A percentile compares a stretch with the other conserved stretches of the same genome.
These are phyloP conservation scores for Sebastes hubbsi DNA, from an alignment of 2,797 vertebrate genomes.

Conservation along the genomic window DNA sequence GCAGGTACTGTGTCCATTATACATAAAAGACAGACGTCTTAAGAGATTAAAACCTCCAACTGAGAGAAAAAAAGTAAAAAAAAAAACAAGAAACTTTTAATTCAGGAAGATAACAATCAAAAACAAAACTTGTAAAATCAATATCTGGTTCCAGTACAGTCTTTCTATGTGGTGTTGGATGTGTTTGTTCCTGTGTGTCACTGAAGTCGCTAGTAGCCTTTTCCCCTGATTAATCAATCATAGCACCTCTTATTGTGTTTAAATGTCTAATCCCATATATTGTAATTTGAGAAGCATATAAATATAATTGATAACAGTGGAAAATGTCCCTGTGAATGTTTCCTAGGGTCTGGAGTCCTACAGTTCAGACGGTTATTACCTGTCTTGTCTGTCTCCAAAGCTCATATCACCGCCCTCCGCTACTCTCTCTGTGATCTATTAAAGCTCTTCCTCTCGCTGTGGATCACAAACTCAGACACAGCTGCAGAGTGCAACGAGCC, in stretches of 20 bases:
- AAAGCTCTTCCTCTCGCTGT: slow-evolving; percentile 6
- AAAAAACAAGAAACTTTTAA: not conserved
- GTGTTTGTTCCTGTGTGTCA: not conserved
- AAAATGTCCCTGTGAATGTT: not conserved
- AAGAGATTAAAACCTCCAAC: not conserved
- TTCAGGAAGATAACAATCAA: not conserved
- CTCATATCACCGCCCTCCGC: not conserved
- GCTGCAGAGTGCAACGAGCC: not conserved
- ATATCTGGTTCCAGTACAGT: not conserved
- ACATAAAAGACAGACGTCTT: not conserved
- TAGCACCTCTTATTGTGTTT: not conserved
- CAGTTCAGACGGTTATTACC: slow-evolving; percentile 2
- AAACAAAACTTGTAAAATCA: not conserved
- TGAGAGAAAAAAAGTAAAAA: not conserved
- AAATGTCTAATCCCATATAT: not conserved
- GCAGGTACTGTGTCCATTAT: not conserved
- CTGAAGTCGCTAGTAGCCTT: not conserved
- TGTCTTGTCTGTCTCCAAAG: not conserved
- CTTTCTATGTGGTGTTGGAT: not conserved
- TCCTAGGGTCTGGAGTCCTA: not conserved
- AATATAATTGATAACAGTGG: not conserved
- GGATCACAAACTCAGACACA: slow-evolving; percentile 14
- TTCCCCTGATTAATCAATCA: not conserved
- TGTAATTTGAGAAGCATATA: not conserved
- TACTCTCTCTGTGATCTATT: slow-evolving; percentile 13